Base-by-base conservation (phyloP, 2,888 invertebrate species). In the Salpingus planirostris region DNA sequence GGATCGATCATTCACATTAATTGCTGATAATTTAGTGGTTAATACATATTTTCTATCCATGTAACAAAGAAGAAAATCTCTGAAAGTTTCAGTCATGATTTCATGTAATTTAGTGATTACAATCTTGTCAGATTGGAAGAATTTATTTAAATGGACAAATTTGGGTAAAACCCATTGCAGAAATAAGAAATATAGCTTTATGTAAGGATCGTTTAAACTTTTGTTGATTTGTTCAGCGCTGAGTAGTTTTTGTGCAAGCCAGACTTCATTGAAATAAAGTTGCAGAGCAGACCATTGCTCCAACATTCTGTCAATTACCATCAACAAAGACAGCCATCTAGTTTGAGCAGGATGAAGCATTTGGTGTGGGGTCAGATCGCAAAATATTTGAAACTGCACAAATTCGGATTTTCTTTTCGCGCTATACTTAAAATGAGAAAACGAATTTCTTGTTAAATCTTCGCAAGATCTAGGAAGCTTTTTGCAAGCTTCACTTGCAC, bases 341-440 rank as follows among this genome's bases (percentile, higher is more conserved):
- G 45, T 45, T 24, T 42, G 43, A 5, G 42, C 7, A 11, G 43
- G 43, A 5, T 14, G 15, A 3, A 44, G 13, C 5, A 44, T 32
- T 30, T 41, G 32, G 15, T 42, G 43, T 3, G 24, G 23, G 11
- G 6, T 10, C 10, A 24, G 7, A 24, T 24, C 11, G 10, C 24
- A 24, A 24, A 24, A 27, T 18, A 7, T 8, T 18, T 18, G 18
- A 18, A 18, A 18, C 18, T 18, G 18, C 18, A 7, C 8, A 18
- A 27, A 14, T 13, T 27, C 11, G 5, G 27, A 8, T 15, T 27
- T 11, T 13, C 27, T 11, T 27, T 27, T 27, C 7, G 6, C 7
- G 10, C 27, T 27, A 7, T 6, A 18, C 14, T 27, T 27, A 27
- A 27, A 27, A 14, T 13, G 14, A 10, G 6, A 7, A 14, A 13